Evolutionary conservation across 1,140 invertebrate genomes (phyloP), one percentile per base, ranked within the genome.

Genomic region (Dreissena rostriformis): DNA sequence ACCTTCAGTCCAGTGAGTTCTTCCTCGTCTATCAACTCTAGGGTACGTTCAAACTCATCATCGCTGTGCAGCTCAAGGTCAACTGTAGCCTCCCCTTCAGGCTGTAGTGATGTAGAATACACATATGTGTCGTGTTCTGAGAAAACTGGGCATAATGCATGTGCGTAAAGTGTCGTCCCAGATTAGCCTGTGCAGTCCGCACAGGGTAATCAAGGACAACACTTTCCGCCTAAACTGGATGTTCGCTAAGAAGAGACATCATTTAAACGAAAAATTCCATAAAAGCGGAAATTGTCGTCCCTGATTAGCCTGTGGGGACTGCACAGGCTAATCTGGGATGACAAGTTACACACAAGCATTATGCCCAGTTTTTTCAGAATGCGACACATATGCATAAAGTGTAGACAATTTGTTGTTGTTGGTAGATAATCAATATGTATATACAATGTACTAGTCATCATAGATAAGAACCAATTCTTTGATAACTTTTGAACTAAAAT

Each of bases 1-100:
- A 52, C 51, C 63, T 57, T 74, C 6, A 24, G 11, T n/a, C 39
- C 53, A 15, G 52, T 53, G 15, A 76, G 19, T 17, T 17, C 51
- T 7, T 72, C 85, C 26, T 91, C 91, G 91, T 96, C 96, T 61
- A 96, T 89, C 88, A 96, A 94, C 81, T 95, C 88, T 19, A 96
- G 90, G 29, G 95, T 96, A 87, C 95, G 94, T 88, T 95, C 94
- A 93, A 97, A 96, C 86, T 96, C 95, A 72, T 95, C 94, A 94
- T 96, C 96, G 79, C 95, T 94, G 89, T 96, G 95, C 74, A 95
- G 94, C 82, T 94, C 94, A 1, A 87, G 66, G 84, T 89, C 89
- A 82, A 80, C 70, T 51, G 73, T 66, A 5, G 79, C 29, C 29
- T 83, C 28, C 39, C 14, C 39, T 49, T 19, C 15, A n/a, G 10